Base-by-base conservation (phyloP, 2,113 vertebrate genomes). In the Cavia porcellus region DNA sequence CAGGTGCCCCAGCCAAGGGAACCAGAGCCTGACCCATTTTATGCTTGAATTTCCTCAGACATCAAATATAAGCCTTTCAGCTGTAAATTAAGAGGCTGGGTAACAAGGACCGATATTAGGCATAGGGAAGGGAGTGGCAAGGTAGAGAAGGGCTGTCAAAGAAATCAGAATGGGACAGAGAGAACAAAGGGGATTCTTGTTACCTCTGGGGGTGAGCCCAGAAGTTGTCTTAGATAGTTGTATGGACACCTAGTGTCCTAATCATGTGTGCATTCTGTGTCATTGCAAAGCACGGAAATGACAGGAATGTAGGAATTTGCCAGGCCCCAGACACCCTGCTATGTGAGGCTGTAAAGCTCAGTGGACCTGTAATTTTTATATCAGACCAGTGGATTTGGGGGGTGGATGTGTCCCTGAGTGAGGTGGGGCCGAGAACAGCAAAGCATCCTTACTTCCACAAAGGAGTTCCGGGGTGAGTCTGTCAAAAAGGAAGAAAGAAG, bases 31-130 rank as follows among this genome's bases (percentile, higher is more conserved):
- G 93, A 86, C 90, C 90, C n/a, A 77, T 96, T 90, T 96, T 92
- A 77, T 86, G 95, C 86, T 92, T 84, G 72, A 86, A 97, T 97
- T 94, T 97, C 82, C 93, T 96, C 92, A 86, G 92, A 90, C 75
- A 87, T 89, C 19, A 81, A 92, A 95, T 96, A 14, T 85, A 59
- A 91, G 85, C 77, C 62, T 92, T 96, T 86, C 77, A 92, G 85
- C 45, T 82, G 2, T 35, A 96, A 85, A 93, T 96, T 52, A 93
- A 75, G 79, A 96, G 95, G 35, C 14, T 70, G 50, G 89, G 50
- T 96, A 84, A 96, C 28, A 55, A 95, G 59, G 32, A 92, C 20
- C 81, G 81, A 94, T 94, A n/a, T 61, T 25, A 93, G 66, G n/a
- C 47, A 13, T 59, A 30, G 5, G 50, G 38, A 80, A 28, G 92